Evolutionary conservation across 2,113 vertebrate species (phyloP), one percentile per base, ranked within the genome.

Genomic region (Bolborhynchus lineola): DNA sequence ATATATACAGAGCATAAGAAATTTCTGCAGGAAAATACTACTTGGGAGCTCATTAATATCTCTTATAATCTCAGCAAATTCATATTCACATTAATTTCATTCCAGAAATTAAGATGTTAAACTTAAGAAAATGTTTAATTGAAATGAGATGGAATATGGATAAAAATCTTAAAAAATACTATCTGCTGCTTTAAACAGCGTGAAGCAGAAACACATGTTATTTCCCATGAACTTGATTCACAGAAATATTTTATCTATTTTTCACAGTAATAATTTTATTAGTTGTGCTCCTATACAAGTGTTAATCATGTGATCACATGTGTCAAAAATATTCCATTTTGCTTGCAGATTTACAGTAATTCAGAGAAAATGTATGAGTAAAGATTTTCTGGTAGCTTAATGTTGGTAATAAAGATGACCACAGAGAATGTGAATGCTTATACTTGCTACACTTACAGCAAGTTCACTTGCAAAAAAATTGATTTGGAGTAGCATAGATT

Each of bases 291-390:
- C 62, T 35, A 82, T 39, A 65, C 57, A 92, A 82, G 93, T 95
- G 95, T 89, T 94, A 95, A 91, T 85, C 94, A 95, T 28, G 68
- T 95, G 87, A 85, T 33, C 5, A 1, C 8, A 87, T 65, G 59
- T 89, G 70, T 91, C 70, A 90, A 78, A 95, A 77, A 76, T 87
- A 91, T 79, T 94, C 84, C 53, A 37, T 59, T 96, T 87, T 95
- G 62, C 65, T 82, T 76, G 44, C 67, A 91, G 70, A 63, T 90
- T 90, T 92, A 24, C 64, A 35, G 37, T 71, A 25, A 52, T 93
- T 84, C 69, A 79, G 70, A 91, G 52, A 90, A 88, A 93, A 94
- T 33, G 26, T 47, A 59, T 70, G 75, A 94, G 26, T 80, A 72
- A 88, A 96, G 75, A 64, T 78, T 95, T 95, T 91, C 67, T 71